Conservation (phyloP, 2,888 invertebrate genomes). For the Pheosia gnoma region DNA sequence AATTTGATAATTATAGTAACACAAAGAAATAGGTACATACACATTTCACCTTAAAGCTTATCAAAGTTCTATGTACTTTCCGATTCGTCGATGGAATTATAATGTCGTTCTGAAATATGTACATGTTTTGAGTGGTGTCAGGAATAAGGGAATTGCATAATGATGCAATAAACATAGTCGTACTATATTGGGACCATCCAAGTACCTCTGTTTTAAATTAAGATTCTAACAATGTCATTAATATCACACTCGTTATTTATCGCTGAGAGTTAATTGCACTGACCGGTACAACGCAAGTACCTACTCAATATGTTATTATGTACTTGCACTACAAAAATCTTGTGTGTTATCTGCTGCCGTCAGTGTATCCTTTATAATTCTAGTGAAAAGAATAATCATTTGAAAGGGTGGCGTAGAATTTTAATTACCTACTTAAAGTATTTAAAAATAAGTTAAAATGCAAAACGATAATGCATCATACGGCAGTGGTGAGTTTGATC, state of each 20-base stretch:
- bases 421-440: not conserved
- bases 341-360: slow-evolving; percentile 49
- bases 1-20: no score
- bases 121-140: no score
- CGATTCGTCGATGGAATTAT: not conserved
- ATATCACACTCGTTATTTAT: slow-evolving; percentile 33
- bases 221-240: slow-evolving; percentile 28
- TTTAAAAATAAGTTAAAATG: slow-evolving; percentile 45
- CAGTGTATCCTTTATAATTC: slow-evolving; percentile 38
- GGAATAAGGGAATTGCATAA: not conserved
- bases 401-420: not conserved
- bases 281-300: slow-evolving; percentile 21
- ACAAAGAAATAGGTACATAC: no score
- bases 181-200: not conserved
- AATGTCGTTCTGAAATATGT: no score
- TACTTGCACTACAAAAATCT: slow-evolving; percentile 14
- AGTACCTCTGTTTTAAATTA: slow-evolving; percentile 5
- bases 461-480: slow-evolving; percentile 74
- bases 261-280: slow-evolving; percentile 28
- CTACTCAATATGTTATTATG: slow-evolving; percentile 27
- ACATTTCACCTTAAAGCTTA: slow-evolving; percentile 19
- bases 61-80: slow-evolving; percentile 34
- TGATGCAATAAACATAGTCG: not conserved
- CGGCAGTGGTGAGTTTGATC: slow-evolving; percentile 70
- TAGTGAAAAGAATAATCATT: slow-evolving; percentile 24